These are phyloP conservation scores for Pituophis catenifer DNA, from an alignment of 2,113 vertebrate genomes.

Conservation along the genomic window DNA sequence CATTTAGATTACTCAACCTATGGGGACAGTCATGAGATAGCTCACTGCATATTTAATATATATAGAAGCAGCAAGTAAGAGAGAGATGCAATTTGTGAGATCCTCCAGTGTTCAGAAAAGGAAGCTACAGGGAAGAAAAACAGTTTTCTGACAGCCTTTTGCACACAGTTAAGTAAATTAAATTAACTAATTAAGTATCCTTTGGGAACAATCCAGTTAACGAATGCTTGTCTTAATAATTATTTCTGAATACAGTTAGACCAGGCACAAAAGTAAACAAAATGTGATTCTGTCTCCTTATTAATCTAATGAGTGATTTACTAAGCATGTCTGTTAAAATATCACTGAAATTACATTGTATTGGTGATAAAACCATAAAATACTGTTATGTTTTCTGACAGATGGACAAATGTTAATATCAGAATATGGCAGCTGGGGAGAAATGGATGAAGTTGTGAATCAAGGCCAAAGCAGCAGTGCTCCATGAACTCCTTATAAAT, in stretches of 20 bases:
- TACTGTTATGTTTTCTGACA: conserved; percentile 1
- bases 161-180: conserved; percentile 5
- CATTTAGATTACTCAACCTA: neutral
- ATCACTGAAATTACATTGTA: neutral
- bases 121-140: neutral
- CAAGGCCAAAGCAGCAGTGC: neutral
- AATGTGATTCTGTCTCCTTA: conserved; percentile 7
- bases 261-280: conserved; percentile 30
- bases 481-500: neutral
- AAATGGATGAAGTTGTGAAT: neutral
- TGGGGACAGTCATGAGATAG: neutral
- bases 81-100: neutral
- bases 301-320: conserved; percentile 30
- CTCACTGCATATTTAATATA: neutral
- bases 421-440: neutral
- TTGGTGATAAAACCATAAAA: neutral
- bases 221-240: conserved; percentile 21
- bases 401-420: neutral
- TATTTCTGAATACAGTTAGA: conserved; percentile 16
- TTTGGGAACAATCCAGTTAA: conserved; percentile 31
- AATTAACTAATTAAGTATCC: conserved; percentile 25
- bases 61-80: neutral
- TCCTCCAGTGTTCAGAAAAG: neutral
- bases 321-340: neutral
- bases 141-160: conserved; percentile 1